Base-by-base conservation (phyloP, 2,888 invertebrate species). In the Kryphioiulus occultus region DNA sequence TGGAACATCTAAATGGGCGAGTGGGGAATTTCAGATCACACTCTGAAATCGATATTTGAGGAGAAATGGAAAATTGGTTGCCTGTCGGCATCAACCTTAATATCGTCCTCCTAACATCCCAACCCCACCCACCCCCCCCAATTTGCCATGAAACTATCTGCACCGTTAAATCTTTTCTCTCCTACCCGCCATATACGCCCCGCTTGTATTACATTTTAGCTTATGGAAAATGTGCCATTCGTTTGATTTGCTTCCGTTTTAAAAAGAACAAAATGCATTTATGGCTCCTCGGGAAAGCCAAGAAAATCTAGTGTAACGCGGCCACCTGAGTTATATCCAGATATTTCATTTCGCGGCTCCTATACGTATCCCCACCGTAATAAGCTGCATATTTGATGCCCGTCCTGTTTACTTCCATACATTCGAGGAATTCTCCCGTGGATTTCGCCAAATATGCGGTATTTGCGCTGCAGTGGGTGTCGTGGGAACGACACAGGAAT, bases 1-100 rank as follows among this genome's bases (percentile, higher is more conserved):
- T 83, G 83, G 83, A 83, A 35, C 17, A 83, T 83, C 83, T 83
- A 83, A 83, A 83, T 83, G 83, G 83, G 83, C 83, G 35, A 83
- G 30, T 15, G 15, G 83, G 83, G 83, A 83, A 83, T 83, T 35
- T 30, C 32, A 83, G 83, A 83, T 83, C 35, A 35, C 83, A 83
- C 83, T 83, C 32, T 30, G 83, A 35, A 83, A 83, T 83, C 83
- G 83, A 83, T 83, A 83, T 83, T 83, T 35, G 83, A 83, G 35
- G 35, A 83, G 35, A 83, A 83, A 83, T 35, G 83, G 35, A 83
- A 35, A 30, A 83, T 83, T 35, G 30, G 30, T 35, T 83, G 32
- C 83, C 83, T 35, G 83, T 83, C 35, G 32, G 30, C 83, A 35
- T 83, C 53, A 53, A 53, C 19, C 53, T 53, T 53, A 53, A 53